phyloP scores from a whole-genome alignment of 1,140 invertebrate genomes.

The Drosophila takahashii region DNA sequence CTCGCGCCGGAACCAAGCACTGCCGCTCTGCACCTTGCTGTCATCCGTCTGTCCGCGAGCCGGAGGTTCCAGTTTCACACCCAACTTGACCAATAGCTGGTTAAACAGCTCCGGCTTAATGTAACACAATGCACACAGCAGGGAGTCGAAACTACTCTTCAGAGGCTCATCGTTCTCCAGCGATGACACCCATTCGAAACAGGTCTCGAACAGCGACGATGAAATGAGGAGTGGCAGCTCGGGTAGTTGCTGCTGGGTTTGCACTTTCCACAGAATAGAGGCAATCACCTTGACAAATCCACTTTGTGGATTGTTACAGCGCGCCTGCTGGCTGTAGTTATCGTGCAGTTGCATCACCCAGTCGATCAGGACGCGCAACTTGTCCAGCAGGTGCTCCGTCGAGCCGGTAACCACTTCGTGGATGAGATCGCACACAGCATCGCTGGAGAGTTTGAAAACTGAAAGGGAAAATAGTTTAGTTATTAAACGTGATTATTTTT shows the following conservation, averaged over 20 bases:
- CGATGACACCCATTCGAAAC: constrained; percentile 91
- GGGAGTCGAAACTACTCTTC: constrained; percentile 90
- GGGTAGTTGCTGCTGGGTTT: constrained; percentile 87
- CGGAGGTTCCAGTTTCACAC: constrained; percentile 86
- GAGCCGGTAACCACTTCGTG: constrained; percentile 90
- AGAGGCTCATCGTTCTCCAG: constrained; percentile 89
- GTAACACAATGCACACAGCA: constrained; percentile 93
- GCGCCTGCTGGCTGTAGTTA: constrained; percentile 68
- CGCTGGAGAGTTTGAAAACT: constrained; percentile 85
- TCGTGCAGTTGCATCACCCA: constrained; percentile 79
- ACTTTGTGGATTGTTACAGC: constrained; percentile 82
- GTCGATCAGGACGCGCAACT: constrained; percentile 78
- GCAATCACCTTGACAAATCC: constrained; percentile 87
- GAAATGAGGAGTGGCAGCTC: constrained; percentile 89
- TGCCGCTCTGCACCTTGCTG: constrained; percentile 87
- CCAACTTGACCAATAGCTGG: constrained; percentile 90
- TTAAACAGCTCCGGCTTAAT: constrained; percentile 91
- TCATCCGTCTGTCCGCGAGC: constrained; percentile 88
- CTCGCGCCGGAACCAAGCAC: constrained; percentile 86
- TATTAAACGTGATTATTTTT: too few relatives aligned
- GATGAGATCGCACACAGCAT: constrained; percentile 92
- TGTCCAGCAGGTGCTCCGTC: constrained; percentile 85
- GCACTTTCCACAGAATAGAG: constrained; percentile 92
- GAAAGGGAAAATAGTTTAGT: not conserved
- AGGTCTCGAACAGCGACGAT: constrained; percentile 89